Base-by-base conservation (phyloP, 1,140 invertebrate genomes). In the Notospermus geniculatus region DNA sequence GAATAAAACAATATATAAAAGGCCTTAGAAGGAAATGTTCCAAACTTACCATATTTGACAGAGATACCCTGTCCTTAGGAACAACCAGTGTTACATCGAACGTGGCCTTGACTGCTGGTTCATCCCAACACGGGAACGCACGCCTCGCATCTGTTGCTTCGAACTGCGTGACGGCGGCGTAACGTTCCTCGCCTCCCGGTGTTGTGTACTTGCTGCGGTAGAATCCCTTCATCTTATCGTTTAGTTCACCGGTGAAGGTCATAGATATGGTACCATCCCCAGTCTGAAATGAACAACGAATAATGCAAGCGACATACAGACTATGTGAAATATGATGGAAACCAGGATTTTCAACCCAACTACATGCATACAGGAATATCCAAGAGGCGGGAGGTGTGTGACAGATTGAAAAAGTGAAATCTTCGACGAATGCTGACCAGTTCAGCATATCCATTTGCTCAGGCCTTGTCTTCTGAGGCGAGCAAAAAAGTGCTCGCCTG, bases 91-190 rank as follows among this genome's bases (percentile, higher is more conserved):
- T 87, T 13, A 97, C 85, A 29, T 82, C 83, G 74, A 94, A 97
- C 4, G 84, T 89, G 0, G 95, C 91, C 77, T 98, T 98, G 71
- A 93, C 87, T 2, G 83, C 84, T 0, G 95, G 95, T 74, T 98
- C 95, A 76, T 98, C 96, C 75, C 97, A 96, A 80, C 94, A 97
- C 0, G 95, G 95, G 77, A 97, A 97, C 1, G 90, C 93, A 56
- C 88, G 84, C 57, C 95, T 85, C 0, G 95, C 95, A 64, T 91
- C 86, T 0, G 88, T 91, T 0, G 92, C 2, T 75, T 84, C 83
- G 80, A 95, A 96, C 79, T 98, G 95, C 43, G 95, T 98, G 46
- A 93, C 91, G 17, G 90, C 92, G 41, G 88, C 89, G 79, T 90
- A 92, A 52, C 87, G 85, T 71, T 91, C 89, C 67, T 90, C 88